phyloP scores from a whole-genome alignment of 2,888 invertebrate genomes.

The Sarcophaga rosellei region DNA sequence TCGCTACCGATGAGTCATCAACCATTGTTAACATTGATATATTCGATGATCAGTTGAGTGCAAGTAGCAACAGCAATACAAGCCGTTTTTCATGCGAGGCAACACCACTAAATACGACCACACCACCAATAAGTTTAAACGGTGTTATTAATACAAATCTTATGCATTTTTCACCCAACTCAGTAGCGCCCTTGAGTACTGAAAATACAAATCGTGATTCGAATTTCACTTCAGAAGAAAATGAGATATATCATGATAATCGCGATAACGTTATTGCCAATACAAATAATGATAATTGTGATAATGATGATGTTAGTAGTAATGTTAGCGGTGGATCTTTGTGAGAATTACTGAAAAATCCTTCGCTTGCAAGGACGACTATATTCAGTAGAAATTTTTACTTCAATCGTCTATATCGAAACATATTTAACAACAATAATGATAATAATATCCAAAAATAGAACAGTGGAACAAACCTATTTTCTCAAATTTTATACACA shows the following conservation, averaged over 20 bases:
- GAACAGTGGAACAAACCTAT: slow-evolving; percentile 3
- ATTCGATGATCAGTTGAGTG: slow-evolving; percentile 88
- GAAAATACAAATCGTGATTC: not conserved
- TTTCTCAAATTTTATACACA: not conserved
- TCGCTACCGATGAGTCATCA: slow-evolving; percentile 82
- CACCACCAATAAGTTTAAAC: slow-evolving; percentile 88
- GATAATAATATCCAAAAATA: slow-evolving; percentile 46
- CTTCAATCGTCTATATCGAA: slow-evolving; percentile 74
- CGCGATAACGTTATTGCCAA: not conserved
- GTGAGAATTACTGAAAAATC: slow-evolving; percentile 78
- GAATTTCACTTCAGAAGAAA: not conserved
- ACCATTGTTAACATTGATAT: slow-evolving; percentile 83
- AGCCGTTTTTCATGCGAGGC: slow-evolving; percentile 89
- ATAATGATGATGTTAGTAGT: slow-evolving; percentile 49
- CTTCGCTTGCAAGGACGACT: slow-evolving; percentile 71
- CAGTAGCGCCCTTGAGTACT: slow-evolving; percentile 39
- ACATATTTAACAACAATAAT: slow-evolving; percentile 73
- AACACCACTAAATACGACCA: slow-evolving; percentile 81
- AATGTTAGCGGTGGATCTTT: slow-evolving; percentile 71
- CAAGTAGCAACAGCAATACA: slow-evolving; percentile 92
- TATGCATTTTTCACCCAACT: slow-evolving; percentile 83
- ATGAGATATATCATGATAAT: not conserved
- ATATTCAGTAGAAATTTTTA: slow-evolving; percentile 73
- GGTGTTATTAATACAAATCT: slow-evolving; percentile 82
- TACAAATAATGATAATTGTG: slow-evolving; percentile 34